phyloP scores from a whole-genome alignment of 2,888 invertebrate genomes.

The Tuberolachnus salignus region DNA sequence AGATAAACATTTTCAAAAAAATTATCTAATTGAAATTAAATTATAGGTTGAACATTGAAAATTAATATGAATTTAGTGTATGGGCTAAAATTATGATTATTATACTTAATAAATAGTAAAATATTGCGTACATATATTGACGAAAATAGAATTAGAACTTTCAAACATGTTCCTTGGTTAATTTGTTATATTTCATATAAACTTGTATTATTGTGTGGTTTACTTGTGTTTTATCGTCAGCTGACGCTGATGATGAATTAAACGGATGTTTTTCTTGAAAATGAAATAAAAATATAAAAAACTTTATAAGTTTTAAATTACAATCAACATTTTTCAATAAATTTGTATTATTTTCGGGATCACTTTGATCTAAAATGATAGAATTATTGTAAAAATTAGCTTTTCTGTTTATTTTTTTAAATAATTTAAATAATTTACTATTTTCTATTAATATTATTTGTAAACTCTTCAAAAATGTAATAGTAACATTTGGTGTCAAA shows the following conservation, averaged over 20 bases:
- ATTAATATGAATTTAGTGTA: too few species aligned
- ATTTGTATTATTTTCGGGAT: not conserved
- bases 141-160: too few species aligned
- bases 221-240: conserved; percentile 45
- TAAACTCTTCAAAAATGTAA: conserved; percentile 64
- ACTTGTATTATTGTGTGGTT: not conserved
- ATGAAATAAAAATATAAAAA: conserved; percentile 36
- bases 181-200: too few species aligned
- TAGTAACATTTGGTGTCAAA: conserved; percentile 69
- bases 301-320: conserved; percentile 39
- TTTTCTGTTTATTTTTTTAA: not conserved
- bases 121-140: not conserved
- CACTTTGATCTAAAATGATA: conserved; percentile 14
- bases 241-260: not conserved
- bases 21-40: too few species aligned
- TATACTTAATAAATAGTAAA: not conserved
- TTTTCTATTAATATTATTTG: conserved; percentile 16
- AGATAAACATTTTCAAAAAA: too few species aligned
- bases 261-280: conserved; percentile 29
- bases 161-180: too few species aligned
- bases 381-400: not conserved
- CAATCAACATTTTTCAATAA: conserved; percentile 27
- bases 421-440: conserved; percentile 9
- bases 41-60: too few species aligned
- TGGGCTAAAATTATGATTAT: too few species aligned